A percentile compares a stretch with the other conserved stretches of the same genome.
phyloP scores from a whole-genome alignment of 2,113 vertebrate genomes.

The Rynchops niger region DNA sequence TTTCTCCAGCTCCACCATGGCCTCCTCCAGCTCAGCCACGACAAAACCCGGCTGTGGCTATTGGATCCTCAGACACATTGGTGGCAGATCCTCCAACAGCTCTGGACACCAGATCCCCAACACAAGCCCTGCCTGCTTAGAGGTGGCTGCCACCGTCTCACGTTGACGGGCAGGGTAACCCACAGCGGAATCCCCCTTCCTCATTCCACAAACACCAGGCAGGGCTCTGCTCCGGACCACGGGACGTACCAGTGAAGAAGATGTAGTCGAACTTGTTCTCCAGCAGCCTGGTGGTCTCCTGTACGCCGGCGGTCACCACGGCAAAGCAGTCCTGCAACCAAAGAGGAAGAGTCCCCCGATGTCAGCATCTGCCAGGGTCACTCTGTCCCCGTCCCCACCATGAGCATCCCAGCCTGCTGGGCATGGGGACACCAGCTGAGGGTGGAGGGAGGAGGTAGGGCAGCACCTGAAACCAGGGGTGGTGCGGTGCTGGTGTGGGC shows the following conservation, averaged over 20 bases:
- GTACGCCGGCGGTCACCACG: constrained; percentile 67
- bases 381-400: background rate
- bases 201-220: background rate
- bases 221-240: background rate
- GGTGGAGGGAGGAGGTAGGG: background rate
- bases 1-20: background rate
- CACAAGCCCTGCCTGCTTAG: background rate
- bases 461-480: background rate
- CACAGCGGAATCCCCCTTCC: background rate
- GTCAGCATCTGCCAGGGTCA: background rate
- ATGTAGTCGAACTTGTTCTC: constrained; percentile 84
- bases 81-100: background rate
- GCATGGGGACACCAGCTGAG: constrained; percentile 32
- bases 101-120: background rate
- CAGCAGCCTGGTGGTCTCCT: constrained; percentile 74
- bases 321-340: constrained; percentile 80
- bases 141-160: background rate
- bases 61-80: background rate
- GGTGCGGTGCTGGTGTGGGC: no score
- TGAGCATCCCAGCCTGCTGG: constrained; percentile 18
- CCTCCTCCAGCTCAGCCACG: background rate
- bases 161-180: background rate
- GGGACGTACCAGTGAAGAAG: constrained; percentile 78
- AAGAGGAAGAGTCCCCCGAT: background rate
- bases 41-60: background rate